phyloP scores from a whole-genome alignment of 2,888 invertebrate genomes.

The Crepidodera aurea region DNA sequence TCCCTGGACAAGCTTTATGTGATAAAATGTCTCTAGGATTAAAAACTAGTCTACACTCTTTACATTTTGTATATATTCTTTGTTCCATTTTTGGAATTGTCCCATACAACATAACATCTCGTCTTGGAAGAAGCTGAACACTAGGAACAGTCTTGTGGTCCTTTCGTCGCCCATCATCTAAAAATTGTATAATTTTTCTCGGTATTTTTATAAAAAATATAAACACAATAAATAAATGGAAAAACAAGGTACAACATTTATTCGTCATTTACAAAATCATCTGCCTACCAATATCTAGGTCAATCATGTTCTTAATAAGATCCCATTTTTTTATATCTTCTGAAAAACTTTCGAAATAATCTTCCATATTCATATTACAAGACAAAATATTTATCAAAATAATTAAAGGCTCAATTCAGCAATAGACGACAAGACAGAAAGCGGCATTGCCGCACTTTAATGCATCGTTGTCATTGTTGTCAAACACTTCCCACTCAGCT shows the following conservation, averaged over 20 bases:
- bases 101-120: constrained; percentile 56
- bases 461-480: constrained; percentile 15
- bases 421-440: constrained; percentile 20
- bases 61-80: constrained; percentile 54
- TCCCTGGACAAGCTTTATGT: constrained; percentile 48
- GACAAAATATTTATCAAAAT: constrained; percentile 30
- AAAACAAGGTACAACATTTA: constrained; percentile 6
- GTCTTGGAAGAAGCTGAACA: constrained; percentile 54
- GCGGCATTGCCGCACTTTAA: constrained; percentile 11
- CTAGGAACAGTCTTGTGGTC: constrained; percentile 36
- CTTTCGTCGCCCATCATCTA: constrained; percentile 31
- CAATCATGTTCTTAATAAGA: constrained; percentile 38
- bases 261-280: constrained; percentile 13
- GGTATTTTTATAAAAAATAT: constrained; percentile 4
- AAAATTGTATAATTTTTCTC: constrained; percentile 17
- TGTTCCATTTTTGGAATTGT: constrained; percentile 57
- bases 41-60: constrained; percentile 50
- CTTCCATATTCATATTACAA: constrained; percentile 37
- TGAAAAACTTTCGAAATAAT: constrained; percentile 40
- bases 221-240: constrained; percentile 11
- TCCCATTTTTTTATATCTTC: constrained; percentile 44
- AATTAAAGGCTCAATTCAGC: constrained; percentile 18
- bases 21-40: constrained; percentile 39
- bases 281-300: constrained; percentile 39
- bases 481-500: constrained; percentile 7